Conservation (phyloP, 2,113 vertebrate genomes). For the Myrmecobius fasciatus region DNA sequence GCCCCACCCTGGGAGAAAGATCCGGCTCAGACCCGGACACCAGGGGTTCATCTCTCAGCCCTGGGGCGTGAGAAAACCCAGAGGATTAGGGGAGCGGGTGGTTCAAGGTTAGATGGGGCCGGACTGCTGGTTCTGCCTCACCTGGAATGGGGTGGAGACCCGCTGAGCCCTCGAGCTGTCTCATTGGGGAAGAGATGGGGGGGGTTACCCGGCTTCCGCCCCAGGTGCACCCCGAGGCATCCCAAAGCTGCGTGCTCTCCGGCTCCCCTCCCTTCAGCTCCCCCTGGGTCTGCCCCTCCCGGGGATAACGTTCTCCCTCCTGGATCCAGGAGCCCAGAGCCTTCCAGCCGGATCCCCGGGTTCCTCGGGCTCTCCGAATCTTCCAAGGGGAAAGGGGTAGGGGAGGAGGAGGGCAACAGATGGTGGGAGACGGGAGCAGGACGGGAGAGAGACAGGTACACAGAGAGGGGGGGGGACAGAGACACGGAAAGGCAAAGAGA, state of each 20-base stretch:
- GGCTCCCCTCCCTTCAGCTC: background rate
- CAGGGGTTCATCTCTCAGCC: slow-evolving; percentile 70
- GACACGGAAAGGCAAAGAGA: background rate
- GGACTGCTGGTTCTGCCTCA: slow-evolving; percentile 66
- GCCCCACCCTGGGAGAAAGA: slow-evolving; percentile 71
- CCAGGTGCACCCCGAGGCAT: background rate
- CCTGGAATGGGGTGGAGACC: slow-evolving; percentile 59
- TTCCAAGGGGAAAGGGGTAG: background rate
- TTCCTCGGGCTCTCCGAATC: background rate
- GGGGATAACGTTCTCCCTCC: background rate
- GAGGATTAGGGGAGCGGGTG: slow-evolving; percentile 67
- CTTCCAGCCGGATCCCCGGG: background rate
- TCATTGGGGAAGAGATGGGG: background rate
- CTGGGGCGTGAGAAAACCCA: slow-evolving; percentile 71
- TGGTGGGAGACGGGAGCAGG: background rate
- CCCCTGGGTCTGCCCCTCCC: background rate
- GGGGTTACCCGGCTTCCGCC: background rate
- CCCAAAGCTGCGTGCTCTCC: background rate
- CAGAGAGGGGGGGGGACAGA: too few species aligned
- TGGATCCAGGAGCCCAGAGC: background rate
- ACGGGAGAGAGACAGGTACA: background rate
- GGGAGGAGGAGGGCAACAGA: background rate
- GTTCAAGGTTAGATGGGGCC: slow-evolving; percentile 68
- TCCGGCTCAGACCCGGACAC: slow-evolving; percentile 78
- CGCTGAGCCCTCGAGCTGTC: slow-evolving; percentile 16